Percentiles rank a stretch among this genome's conserved stretches.
Conservation (phyloP, 2,113 vertebrate species). For the Candoia aspera region DNA sequence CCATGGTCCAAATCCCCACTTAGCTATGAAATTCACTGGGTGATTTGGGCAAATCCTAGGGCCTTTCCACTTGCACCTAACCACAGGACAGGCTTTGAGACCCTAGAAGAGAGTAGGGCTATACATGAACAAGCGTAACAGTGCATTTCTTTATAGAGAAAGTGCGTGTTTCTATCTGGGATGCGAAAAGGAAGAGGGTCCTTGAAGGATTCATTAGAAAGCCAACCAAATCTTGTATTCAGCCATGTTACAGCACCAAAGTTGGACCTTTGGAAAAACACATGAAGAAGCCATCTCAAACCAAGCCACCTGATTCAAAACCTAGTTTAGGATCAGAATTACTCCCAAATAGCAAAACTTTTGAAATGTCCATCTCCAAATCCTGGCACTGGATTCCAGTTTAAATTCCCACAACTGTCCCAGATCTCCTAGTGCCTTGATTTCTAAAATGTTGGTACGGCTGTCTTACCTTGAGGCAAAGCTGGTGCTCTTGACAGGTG, state of each 20-base stretch:
- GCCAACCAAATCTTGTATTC: neutral
- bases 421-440: neutral
- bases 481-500: neutral
- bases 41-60: no score
- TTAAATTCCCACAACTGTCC: neutral
- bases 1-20: no score
- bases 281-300: no score
- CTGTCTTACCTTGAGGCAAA: constrained; percentile 4
- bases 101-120: no score
- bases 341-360: neutral
- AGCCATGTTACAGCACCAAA: neutral
- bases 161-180: neutral
- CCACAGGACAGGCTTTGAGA: no score
- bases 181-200: no score
- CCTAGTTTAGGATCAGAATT: neutral
- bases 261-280: no score
- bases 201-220: neutral
- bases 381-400: neutral
- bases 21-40: no score
- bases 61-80: no score
- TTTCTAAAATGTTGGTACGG: neutral
- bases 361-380: neutral
- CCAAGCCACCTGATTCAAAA: neutral
- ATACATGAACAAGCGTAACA: no score
- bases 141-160: neutral